Evolutionary conservation across 2,797 vertebrate genomes (phyloP).

Genomic region (Etheostoma nigrum): DNA sequence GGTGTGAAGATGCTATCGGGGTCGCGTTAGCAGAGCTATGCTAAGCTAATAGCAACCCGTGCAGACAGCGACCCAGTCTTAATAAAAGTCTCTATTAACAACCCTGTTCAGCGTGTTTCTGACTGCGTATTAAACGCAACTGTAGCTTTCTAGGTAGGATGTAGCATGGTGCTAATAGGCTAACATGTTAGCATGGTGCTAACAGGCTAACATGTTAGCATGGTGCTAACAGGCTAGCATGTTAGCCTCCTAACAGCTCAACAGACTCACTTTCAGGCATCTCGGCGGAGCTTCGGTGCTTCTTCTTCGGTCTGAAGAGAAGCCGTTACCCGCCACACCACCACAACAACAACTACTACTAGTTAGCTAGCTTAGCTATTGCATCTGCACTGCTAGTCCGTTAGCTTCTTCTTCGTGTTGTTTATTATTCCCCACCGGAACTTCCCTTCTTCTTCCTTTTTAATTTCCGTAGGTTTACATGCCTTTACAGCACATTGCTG

Average conservation of each 20-base stretch:
- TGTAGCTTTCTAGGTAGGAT: too few relatives aligned
- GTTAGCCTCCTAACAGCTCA: not conserved
- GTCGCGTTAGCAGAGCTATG: too few relatives aligned
- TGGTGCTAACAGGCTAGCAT: not conserved
- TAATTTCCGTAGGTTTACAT: too few relatives aligned
- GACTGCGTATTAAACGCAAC: not conserved
- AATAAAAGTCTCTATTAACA: not conserved
- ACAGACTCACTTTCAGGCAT: constrained; percentile 17
- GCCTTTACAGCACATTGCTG: too few relatives aligned
- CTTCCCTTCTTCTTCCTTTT: too few relatives aligned
- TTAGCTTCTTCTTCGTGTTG: too few relatives aligned
- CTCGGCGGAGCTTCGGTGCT: not conserved
- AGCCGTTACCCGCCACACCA: not conserved
- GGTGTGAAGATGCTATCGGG: too few relatives aligned
- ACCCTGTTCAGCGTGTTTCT: not conserved
- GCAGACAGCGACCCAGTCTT: too few relatives aligned
- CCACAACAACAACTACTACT: too few relatives aligned
- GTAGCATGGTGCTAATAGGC: not conserved
- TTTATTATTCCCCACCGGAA: too few relatives aligned
- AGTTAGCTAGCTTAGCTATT: too few relatives aligned
- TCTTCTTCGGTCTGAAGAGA: not conserved
- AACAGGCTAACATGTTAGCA: not conserved
- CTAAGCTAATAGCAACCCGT: not conserved
- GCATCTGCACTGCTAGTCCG: too few relatives aligned
- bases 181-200: not conserved